phyloP scores from a whole-genome alignment of 2,888 invertebrate species.

The Flexamia atlantica region DNA sequence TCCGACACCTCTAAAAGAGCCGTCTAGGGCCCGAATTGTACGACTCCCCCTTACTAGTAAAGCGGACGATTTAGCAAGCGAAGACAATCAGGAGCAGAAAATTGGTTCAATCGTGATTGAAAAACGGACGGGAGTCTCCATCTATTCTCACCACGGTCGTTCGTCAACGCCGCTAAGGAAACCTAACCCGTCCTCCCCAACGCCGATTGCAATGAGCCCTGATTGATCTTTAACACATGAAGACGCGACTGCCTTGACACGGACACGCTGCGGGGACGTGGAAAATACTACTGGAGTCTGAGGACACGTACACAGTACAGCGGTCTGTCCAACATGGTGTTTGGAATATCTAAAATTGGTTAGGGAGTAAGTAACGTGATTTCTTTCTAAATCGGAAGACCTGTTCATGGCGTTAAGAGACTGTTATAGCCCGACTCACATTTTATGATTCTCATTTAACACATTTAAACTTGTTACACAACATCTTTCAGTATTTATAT shows the following conservation, averaged over 20 bases:
- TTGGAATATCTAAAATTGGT: no score
- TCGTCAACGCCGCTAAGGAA: constrained; percentile 25
- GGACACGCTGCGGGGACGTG: background rate
- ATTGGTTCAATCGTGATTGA: background rate
- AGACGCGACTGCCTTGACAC: constrained; percentile 40
- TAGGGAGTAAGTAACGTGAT: no score
- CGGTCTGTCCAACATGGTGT: no score
- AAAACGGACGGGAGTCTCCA: background rate
- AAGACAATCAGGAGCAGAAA: background rate
- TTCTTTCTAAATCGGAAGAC: no score
- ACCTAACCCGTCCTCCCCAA: constrained; percentile 31
- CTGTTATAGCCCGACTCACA: no score
- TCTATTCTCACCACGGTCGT: constrained; percentile 6
- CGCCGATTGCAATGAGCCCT: constrained; percentile 19
- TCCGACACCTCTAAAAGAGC: no score
- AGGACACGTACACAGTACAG: background rate
- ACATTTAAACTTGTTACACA: no score
- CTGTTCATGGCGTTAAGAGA: no score
- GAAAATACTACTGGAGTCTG: background rate
- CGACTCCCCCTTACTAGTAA: no score
- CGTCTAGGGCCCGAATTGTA: no score
- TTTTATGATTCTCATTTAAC: no score
- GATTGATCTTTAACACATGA: constrained; percentile 42
- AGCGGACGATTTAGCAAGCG: background rate
- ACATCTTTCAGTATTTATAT: no score